Evolutionary conservation across 2,797 vertebrate genomes (phyloP).

Genomic region (Pangasius sanitwongsei): DNA sequence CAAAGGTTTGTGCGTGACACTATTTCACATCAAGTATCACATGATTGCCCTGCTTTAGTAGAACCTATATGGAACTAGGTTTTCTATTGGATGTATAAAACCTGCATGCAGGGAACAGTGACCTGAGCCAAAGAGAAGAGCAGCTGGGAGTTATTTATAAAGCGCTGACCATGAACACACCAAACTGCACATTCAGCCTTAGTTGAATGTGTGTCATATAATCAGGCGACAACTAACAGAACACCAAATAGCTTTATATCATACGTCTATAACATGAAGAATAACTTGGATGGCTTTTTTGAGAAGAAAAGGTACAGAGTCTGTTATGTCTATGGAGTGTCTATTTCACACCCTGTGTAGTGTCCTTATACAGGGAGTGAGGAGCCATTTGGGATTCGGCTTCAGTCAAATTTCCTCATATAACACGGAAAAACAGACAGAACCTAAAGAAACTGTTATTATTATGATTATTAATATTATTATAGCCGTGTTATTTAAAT

Average conservation of each 20-base stretch:
- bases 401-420: background rate
- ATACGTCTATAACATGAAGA: background rate
- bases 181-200: background rate
- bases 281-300: background rate
- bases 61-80: background rate
- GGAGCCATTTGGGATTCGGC: background rate
- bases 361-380: background rate
- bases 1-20: background rate
- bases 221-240: background rate
- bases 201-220: background rate
- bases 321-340: background rate
- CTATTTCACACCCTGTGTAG: background rate
- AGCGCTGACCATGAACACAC: conserved; percentile 25
- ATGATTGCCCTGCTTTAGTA: background rate
- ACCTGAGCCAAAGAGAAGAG: conserved; percentile 39
- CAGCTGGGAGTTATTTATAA: conserved; percentile 77
- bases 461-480: background rate
- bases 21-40: background rate
- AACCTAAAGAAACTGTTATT: background rate
- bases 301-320: background rate
- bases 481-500: background rate
- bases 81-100: background rate
- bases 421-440: background rate
- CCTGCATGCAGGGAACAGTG: background rate
- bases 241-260: background rate